Base-by-base conservation (phyloP, 2,797 vertebrate species). In the Bovichtus diacanthus region DNA sequence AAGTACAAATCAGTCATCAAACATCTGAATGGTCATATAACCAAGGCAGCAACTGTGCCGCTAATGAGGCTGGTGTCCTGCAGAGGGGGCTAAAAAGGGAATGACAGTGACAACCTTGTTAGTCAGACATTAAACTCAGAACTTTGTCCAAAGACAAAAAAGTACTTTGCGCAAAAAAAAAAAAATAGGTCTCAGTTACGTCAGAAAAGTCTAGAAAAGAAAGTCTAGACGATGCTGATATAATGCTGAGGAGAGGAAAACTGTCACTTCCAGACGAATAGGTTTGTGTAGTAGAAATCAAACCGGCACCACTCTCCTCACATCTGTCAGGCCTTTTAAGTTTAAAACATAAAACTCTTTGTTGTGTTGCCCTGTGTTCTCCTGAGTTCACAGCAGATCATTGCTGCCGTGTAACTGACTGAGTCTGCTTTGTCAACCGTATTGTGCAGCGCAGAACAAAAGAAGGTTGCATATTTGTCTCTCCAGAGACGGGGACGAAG, bases 61-160 rank as follows among this genome's bases (percentile, higher is more conserved):
- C 61, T 88, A 87, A 90, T 86, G 72, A 89, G 81, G 31, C 69
- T 1, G 71, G 73, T 58, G 74, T 85, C 83, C 87, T 79, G 83
- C 63, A 1, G 77, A 67, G 50, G 19, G 8, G 44, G 49, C 43
- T 73, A 16, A 53, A 16, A 63, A 47, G 43, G 47, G 60, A 79
- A n/a, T 51, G 49, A 78, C 55, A 39, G 55, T 60, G 80, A 83
- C 76, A 64, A 9, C 76, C 83, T 77, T 83, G 71, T 88, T 86
- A 85, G 47, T 65, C 58, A 80, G 41, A 83, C 78, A 81, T 86
- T 73, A 84, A 70, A 56, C 66, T 36, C 15, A 31, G 63, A 80
- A 67, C 16, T 81, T 38, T n/a, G 47, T 16, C 8, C 23, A 3
- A 54, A 10, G 36, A 56, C 54, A 44, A 49, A 4, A 53, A 70